Conservation (phyloP, 1,140 invertebrate genomes). For the Hydropsyche tenuis region DNA sequence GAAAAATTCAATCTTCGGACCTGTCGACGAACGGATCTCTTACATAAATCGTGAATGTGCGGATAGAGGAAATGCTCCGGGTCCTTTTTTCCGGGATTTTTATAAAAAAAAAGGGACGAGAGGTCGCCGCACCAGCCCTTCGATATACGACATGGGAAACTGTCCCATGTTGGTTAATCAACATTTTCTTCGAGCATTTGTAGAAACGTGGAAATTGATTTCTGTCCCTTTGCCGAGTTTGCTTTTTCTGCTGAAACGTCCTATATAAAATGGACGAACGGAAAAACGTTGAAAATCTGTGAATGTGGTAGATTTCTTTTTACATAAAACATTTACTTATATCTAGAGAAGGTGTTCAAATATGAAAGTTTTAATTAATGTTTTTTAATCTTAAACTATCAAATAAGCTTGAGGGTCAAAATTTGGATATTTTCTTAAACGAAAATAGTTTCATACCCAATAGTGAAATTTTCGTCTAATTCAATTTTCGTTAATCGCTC, state of each 20-base stretch:
- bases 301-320: neutral
- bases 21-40: constrained; percentile 47
- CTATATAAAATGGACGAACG: neutral
- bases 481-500: constrained; percentile 17
- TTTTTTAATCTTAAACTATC: too few species aligned
- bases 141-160: constrained; percentile 28
- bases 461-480: neutral
- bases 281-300: neutral
- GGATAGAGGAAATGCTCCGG: constrained; percentile 38
- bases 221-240: neutral
- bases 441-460: neutral
- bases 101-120: constrained; percentile 32
- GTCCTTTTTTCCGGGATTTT: constrained; percentile 15
- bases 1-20: constrained; percentile 48
- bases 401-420: neutral
- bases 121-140: constrained; percentile 29
- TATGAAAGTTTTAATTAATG: too few species aligned
- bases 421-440: neutral
- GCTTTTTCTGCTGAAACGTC: too few species aligned
- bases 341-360: too few species aligned
- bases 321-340: too few species aligned
- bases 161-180: constrained; percentile 32
- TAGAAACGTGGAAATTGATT: constrained; percentile 15
- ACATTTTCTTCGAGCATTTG: constrained; percentile 24
- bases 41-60: constrained; percentile 49